Conservation (phyloP, 1,140 invertebrate species). For the Lordiphosa mommai region DNA sequence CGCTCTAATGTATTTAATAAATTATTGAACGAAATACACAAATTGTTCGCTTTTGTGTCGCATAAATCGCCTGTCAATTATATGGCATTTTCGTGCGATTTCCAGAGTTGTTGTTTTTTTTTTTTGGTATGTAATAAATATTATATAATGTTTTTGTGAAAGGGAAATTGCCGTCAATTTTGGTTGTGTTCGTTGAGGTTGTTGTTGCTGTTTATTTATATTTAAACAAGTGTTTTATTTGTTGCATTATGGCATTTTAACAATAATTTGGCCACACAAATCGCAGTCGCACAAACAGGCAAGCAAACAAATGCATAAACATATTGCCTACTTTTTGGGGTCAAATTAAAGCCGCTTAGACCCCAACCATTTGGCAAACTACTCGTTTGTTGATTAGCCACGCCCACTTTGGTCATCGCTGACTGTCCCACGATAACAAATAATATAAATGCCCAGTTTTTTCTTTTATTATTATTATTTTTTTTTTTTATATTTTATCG, state of each 20-base stretch:
- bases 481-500: too few species aligned
- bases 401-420: background rate
- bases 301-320: background rate
- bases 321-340: slow-evolving; percentile 5
- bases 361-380: too few species aligned
- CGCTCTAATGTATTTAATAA: too few species aligned
- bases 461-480: too few species aligned
- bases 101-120: background rate
- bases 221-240: slow-evolving; percentile 8
- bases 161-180: slow-evolving; percentile 1
- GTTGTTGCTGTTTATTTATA: slow-evolving; percentile 5
- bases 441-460: background rate
- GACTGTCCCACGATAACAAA: slow-evolving; percentile 1
- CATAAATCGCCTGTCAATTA: slow-evolving; percentile 16
- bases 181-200: background rate
- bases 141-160: slow-evolving; percentile 2
- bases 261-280: slow-evolving; percentile 7
- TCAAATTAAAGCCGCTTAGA: slow-evolving; percentile 1
- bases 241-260: slow-evolving; percentile 10
- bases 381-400: background rate
- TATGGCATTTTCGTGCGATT: slow-evolving; percentile 1
- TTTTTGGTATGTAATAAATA: slow-evolving; percentile 4
- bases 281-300: background rate
- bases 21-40: too few species aligned
- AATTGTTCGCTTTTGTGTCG: background rate